Percentiles rank a stretch among this genome's conserved stretches.
phyloP scores from a whole-genome alignment of 2,113 vertebrate genomes.

The Dolichallabes microphthalmus region DNA sequence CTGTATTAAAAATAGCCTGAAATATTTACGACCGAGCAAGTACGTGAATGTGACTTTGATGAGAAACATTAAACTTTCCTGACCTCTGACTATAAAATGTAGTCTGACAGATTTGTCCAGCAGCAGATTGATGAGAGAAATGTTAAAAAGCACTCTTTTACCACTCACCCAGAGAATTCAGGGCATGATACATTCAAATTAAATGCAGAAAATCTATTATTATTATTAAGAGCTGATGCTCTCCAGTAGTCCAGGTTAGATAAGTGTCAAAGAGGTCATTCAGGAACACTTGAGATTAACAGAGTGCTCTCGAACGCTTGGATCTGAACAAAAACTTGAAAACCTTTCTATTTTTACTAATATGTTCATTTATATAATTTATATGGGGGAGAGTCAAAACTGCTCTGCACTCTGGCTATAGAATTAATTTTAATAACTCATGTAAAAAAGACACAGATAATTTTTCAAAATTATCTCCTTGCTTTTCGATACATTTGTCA shows the following conservation, averaged over 20 bases:
- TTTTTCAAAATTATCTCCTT: too few relatives aligned
- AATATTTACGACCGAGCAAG: background rate
- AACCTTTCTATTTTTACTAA: too few relatives aligned
- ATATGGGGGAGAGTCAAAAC: too few relatives aligned
- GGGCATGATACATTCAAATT: background rate
- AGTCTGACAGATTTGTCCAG: background rate
- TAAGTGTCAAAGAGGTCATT: slow-evolving; percentile 56
- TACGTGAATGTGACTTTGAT: background rate
- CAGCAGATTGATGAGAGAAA: background rate
- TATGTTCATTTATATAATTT: too few relatives aligned
- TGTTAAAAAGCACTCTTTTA: background rate
- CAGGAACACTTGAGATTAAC: background rate
- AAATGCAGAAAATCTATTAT: background rate
- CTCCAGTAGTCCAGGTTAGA: slow-evolving; percentile 52
- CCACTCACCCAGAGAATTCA: background rate
- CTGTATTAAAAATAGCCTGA: slow-evolving; percentile 10
- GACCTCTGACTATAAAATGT: background rate
- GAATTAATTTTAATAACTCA: too few relatives aligned
- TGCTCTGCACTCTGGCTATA: too few relatives aligned
- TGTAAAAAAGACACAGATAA: too few relatives aligned
- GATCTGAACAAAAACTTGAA: background rate
- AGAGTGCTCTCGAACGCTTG: background rate
- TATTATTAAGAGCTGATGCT: background rate
- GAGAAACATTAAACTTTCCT: slow-evolving; percentile 2
- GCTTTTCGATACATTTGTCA: too few relatives aligned